These are phyloP conservation scores for Micrasema longulum DNA, from an alignment of 1,140 invertebrate genomes.

Conservation along the genomic window DNA sequence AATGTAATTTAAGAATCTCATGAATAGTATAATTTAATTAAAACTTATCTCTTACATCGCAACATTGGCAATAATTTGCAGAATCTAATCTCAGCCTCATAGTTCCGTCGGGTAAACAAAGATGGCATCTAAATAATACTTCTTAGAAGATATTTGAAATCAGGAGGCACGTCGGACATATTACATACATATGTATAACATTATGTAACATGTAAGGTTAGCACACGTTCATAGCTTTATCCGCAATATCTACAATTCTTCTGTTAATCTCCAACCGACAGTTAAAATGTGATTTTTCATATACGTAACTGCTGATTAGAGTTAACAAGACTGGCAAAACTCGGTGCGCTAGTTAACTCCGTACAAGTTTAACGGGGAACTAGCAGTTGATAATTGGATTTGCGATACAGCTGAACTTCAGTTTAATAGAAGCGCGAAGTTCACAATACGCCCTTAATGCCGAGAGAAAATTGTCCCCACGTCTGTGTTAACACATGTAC, in stretches of 20 bases:
- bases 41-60: constrained; percentile 4
- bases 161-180: constrained; percentile 16
- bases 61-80: neutral
- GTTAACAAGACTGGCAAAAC: too few relatives aligned
- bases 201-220: too few relatives aligned
- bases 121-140: constrained; percentile 14
- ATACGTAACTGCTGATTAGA: too few relatives aligned
- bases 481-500: constrained; percentile 2
- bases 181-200: constrained; percentile 12
- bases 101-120: neutral
- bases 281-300: too few relatives aligned
- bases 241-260: too few relatives aligned
- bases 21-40: constrained; percentile 4
- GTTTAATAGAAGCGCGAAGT: too few relatives aligned
- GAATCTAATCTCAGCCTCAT: neutral
- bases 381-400: too few relatives aligned
- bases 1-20: too few relatives aligned
- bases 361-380: too few relatives aligned
- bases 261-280: too few relatives aligned
- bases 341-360: too few relatives aligned
- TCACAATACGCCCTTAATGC: constrained; percentile 1
- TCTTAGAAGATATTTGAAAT: constrained; percentile 22
- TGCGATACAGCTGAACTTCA: too few relatives aligned
- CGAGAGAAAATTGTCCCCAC: constrained; percentile 4
- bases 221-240: neutral